A percentile compares a stretch with the other conserved stretches of the same genome.
These are phyloP conservation scores for Noctua fimbriata DNA, from an alignment of 2,888 invertebrate genomes.

Conservation along the genomic window DNA sequence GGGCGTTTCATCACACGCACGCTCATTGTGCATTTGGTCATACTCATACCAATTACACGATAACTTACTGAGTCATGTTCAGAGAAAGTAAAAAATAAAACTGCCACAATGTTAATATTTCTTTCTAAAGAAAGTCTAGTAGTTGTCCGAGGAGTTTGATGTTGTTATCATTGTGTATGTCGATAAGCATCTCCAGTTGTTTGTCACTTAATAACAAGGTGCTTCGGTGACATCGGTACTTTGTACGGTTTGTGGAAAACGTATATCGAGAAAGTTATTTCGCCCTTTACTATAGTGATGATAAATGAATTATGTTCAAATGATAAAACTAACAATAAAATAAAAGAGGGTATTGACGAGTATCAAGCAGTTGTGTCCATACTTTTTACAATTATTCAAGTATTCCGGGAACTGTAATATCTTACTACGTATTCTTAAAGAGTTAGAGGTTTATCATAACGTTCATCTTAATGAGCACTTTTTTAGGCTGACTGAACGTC, in stretches of 20 bases:
- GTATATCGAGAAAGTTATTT: neutral
- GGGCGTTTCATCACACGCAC: slow-evolving; percentile 72
- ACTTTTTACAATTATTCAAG: slow-evolving; percentile 7
- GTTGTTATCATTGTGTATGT: slow-evolving; percentile 20
- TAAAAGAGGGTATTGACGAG: neutral
- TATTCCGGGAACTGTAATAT: slow-evolving; percentile 21
- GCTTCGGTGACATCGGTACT: neutral
- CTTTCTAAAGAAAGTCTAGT: slow-evolving; percentile 22
- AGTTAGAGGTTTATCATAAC: slow-evolving; percentile 64
- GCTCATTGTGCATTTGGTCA: slow-evolving; percentile 61
- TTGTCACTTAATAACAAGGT: slow-evolving; percentile 21
- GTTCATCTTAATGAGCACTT: slow-evolving; percentile 77
- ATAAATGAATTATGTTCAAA: neutral
- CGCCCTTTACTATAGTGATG: slow-evolving; percentile 1
- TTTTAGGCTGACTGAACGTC: slow-evolving; percentile 78
- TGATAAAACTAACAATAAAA: neutral
- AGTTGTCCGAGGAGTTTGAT: slow-evolving; percentile 7
- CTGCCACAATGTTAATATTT: neutral
- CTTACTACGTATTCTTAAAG: slow-evolving; percentile 34
- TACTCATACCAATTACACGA: slow-evolving; percentile 40
- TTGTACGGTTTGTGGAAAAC: neutral
- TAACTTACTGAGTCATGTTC: slow-evolving; percentile 67
- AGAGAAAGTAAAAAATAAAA: slow-evolving; percentile 54
- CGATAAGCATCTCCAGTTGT: slow-evolving; percentile 23
- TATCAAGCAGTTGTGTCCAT: slow-evolving; percentile 2